phyloP scores from a whole-genome alignment of 2,797 vertebrate genomes.

The Phoeniculus purpureus region DNA sequence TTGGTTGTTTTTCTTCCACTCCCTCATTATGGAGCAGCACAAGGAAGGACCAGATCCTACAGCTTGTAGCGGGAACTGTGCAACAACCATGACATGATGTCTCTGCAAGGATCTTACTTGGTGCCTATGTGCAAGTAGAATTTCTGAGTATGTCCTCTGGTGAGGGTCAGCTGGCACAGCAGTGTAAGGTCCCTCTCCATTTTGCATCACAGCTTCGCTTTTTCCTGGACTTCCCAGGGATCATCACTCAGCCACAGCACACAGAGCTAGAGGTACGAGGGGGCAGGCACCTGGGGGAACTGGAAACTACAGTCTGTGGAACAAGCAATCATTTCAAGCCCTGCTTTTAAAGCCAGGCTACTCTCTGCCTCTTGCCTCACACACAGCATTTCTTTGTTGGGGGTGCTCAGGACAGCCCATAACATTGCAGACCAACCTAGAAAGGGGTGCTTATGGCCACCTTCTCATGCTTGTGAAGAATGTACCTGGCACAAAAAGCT shows the following conservation, averaged over 20 bases:
- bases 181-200: not conserved
- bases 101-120: not conserved
- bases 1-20: too few relatives aligned
- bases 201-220: not conserved
- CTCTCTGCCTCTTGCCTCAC: not conserved
- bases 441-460: fast-evolving
- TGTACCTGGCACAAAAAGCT: not conserved
- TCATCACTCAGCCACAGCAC: not conserved
- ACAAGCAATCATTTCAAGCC: not conserved
- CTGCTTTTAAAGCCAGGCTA: not conserved
- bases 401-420: not conserved
- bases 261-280: not conserved
- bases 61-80: not conserved
- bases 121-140: fast-evolving
- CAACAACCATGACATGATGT: fast-evolving
- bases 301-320: not conserved
- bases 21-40: not conserved
- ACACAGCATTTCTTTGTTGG: not conserved
- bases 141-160: fast-evolving
- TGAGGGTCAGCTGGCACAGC: not conserved
- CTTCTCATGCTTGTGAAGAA: not conserved
- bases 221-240: not conserved
- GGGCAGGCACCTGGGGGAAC: not conserved
- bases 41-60: not conserved
- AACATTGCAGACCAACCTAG: not conserved